Conservation (phyloP, 2,797 vertebrate species). For the Cichlasoma orientale region DNA sequence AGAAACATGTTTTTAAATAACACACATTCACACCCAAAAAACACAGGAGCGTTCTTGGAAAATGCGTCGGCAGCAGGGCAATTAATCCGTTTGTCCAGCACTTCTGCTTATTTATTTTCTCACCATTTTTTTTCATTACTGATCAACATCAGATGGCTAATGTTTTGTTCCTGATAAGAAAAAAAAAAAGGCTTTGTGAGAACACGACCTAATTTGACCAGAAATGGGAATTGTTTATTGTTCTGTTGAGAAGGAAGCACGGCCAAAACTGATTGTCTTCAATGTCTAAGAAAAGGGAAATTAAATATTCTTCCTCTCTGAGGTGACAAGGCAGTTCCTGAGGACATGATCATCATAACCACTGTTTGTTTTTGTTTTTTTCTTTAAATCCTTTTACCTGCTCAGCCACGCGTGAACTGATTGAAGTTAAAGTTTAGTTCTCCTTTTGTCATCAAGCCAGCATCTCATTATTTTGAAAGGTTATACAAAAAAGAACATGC, state of each 20-base stretch:
- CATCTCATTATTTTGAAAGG: constrained; percentile 40
- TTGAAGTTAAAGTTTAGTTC: constrained; percentile 58
- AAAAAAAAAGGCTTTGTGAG: constrained; percentile 21
- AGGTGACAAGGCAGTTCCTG: constrained; percentile 40
- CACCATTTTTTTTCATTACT: constrained; percentile 35
- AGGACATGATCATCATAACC: constrained; percentile 7
- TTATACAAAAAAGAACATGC: constrained; percentile 36
- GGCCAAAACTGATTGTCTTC: constrained; percentile 55
- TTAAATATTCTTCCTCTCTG: constrained; percentile 58
- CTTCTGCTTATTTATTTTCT: constrained; percentile 71
- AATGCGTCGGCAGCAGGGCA: constrained; percentile 61
- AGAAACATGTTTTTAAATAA: constrained; percentile 89
- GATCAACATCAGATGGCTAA: constrained; percentile 63
- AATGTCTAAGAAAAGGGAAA: constrained; percentile 67
- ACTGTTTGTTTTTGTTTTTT: not conserved
- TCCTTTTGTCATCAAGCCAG: constrained; percentile 28
- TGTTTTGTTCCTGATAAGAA: constrained; percentile 48
- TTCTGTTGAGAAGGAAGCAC: constrained; percentile 63
- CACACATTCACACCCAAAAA: constrained; percentile 74
- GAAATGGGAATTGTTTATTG: constrained; percentile 58
- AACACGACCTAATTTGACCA: constrained; percentile 10
- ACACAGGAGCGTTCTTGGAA: constrained; percentile 76
- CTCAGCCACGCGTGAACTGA: constrained; percentile 17
- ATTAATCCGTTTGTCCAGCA: constrained; percentile 64
- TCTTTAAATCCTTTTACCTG: constrained; percentile 31